Evolutionary conservation across 2,888 invertebrate species (phyloP).

Genomic region (Myathropa florea): DNA sequence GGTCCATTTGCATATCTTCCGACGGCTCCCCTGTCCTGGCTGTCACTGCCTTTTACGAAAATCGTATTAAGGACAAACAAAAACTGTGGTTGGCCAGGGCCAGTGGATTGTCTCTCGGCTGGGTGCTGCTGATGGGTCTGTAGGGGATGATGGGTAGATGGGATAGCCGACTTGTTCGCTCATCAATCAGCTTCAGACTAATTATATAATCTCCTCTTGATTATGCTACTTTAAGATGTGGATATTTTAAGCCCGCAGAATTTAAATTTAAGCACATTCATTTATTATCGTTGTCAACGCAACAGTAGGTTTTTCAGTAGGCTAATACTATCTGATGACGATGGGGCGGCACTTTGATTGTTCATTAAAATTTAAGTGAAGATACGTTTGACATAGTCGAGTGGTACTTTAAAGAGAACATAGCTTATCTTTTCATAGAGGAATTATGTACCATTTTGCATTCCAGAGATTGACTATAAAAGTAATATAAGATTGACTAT

Average conservation of each 20-base stretch:
- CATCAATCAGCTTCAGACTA: conserved; percentile 81
- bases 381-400: not conserved
- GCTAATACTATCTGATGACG: conserved; percentile 4
- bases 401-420: not conserved
- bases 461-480: too few relatives aligned
- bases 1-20: conserved; percentile 64
- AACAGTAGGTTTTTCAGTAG: conserved; percentile 56
- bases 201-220: conserved; percentile 81
- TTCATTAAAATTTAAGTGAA: conserved; percentile 27
- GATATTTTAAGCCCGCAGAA: conserved; percentile 62
- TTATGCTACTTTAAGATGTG: conserved; percentile 75
- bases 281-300: conserved; percentile 70
- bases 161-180: conserved; percentile 71
- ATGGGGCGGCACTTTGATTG: conserved; percentile 6
- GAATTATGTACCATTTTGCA: too few relatives aligned
- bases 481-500: too few relatives aligned
- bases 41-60: conserved; percentile 57
- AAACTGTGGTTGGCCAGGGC: conserved; percentile 37
- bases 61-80: conserved; percentile 64
- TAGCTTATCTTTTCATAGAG: too few relatives aligned
- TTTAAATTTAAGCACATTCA: conserved; percentile 64
- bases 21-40: conserved; percentile 22
- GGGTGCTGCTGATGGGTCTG: conserved; percentile 46
- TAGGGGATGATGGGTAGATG: conserved; percentile 15
- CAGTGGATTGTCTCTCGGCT: not conserved